phyloP scores from a whole-genome alignment of 1,140 invertebrate genomes.

The Drosophila rufa region DNA sequence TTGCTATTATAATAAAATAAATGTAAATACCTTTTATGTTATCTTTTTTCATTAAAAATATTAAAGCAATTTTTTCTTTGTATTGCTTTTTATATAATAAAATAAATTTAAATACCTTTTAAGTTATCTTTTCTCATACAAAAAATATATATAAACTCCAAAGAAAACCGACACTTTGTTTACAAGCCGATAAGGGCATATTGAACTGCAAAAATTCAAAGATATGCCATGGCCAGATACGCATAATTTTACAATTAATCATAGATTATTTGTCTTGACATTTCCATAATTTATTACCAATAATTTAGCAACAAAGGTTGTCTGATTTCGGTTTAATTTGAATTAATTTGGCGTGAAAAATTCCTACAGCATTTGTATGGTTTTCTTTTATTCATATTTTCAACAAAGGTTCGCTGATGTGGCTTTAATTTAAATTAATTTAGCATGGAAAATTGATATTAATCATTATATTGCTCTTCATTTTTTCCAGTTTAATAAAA shows the following conservation, averaged over 20 bases:
- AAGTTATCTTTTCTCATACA: not conserved
- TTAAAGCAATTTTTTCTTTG: too few relatives aligned
- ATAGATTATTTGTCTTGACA: not conserved
- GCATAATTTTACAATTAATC: constrained; percentile 8
- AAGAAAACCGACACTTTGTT: not conserved
- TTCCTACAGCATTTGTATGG: too few relatives aligned
- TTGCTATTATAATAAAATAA: too few relatives aligned
- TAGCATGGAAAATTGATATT: not conserved
- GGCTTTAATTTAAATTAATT: not conserved
- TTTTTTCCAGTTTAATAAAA: too few relatives aligned
- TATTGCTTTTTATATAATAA: too few relatives aligned
- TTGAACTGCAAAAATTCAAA: not conserved
- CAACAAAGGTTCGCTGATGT: too few relatives aligned
- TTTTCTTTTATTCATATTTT: not conserved
- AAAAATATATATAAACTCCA: not conserved
- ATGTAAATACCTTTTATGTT: not conserved
- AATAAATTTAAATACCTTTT: not conserved
- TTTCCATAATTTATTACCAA: not conserved
- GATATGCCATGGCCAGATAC: not conserved
- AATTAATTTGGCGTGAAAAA: not conserved
- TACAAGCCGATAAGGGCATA: not conserved
- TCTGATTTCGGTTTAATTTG: not conserved
- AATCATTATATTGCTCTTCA: too few relatives aligned
- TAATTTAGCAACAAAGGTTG: not conserved
- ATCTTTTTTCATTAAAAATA: not conserved